Base-by-base conservation (phyloP, 2,888 invertebrate species). In the Lagria hirta region DNA sequence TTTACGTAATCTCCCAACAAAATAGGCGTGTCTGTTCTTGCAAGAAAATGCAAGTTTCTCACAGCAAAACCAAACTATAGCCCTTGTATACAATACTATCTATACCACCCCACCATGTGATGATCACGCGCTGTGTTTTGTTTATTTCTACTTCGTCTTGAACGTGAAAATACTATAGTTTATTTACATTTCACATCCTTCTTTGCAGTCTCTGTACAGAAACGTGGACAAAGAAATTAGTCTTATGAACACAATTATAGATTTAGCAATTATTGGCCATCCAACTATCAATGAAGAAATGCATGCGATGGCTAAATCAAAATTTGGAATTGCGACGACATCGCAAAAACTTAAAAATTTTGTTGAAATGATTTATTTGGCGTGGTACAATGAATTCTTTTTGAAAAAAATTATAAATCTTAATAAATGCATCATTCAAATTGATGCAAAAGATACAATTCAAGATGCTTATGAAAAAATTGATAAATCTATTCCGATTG, bases 221-320 rank as follows among this genome's bases (percentile, higher is more conserved):
- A 60, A 62, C 23, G 62, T 73, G 1, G 69, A 70, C 0, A 58
- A 72, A 13, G 62, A 77, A 38, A 68, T 82, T 4, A 69, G 74
- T 13, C 57, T 79, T 3, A 60, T 62, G 4, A 63, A 75, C 6
- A 76, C 76, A 43, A 76, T 81, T 60, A 33, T 76, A 11, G 83
- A 83, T 57, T 69, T 84, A 62, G 75, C 81, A 0, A 59, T 84
- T 5, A 82, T 79, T 58, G 85, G 85, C 0, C 80, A 79, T 58
- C 61, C 71, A n/a, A 75, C 82, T 1, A 73, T 79, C 1, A 76
- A 79, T 26, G 76, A 79, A 1, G 70, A 75, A 15, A 72, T 81
- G 1, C 62, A 77, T 27, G 58, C 61, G 18, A 64, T 71, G 1
- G 79, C 77, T 0, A 48, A 73, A 6, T 73, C 75, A 8, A 69